These are phyloP conservation scores for Cotesia typhae DNA, from an alignment of 1,140 invertebrate genomes.

Conservation along the genomic window DNA sequence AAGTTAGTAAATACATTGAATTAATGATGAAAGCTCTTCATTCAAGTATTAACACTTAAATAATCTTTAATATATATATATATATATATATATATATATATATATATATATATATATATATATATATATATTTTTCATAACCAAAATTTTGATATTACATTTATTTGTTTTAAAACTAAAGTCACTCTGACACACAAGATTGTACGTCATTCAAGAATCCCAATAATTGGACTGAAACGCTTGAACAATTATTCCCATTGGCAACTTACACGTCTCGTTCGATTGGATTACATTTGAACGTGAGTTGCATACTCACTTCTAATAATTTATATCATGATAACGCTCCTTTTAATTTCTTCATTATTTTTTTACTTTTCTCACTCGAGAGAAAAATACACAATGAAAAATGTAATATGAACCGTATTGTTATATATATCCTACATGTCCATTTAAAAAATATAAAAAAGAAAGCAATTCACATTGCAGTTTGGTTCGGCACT, in stretches of 20 bases:
- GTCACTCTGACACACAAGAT: neutral
- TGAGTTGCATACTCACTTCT: conserved; percentile 31
- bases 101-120: too few relatives aligned
- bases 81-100: too few relatives aligned
- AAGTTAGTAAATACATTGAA: conserved; percentile 29
- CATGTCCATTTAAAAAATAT: too few relatives aligned
- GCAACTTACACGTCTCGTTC: conserved; percentile 37
- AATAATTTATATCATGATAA: neutral
- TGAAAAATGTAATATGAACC: too few relatives aligned
- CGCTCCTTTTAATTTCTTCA: conserved; percentile 6
- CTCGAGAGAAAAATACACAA: too few relatives aligned
- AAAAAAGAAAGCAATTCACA: neutral
- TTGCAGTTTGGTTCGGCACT: conserved; percentile 7
- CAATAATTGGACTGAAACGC: conserved; percentile 35
- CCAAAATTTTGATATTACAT: too few relatives aligned
- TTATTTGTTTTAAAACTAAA: neutral
- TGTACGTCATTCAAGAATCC: conserved; percentile 31
- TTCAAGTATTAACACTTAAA: neutral
- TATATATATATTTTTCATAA: too few relatives aligned
- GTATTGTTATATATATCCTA: too few relatives aligned
- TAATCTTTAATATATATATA: too few relatives aligned
- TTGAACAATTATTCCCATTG: conserved; percentile 41
- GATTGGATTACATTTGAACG: conserved; percentile 33
- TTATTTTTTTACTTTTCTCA: too few relatives aligned
- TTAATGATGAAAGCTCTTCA: conserved; percentile 29